Evolutionary conservation across 1,140 invertebrate genomes (phyloP).

Genomic region (Medauroidea extradentata): DNA sequence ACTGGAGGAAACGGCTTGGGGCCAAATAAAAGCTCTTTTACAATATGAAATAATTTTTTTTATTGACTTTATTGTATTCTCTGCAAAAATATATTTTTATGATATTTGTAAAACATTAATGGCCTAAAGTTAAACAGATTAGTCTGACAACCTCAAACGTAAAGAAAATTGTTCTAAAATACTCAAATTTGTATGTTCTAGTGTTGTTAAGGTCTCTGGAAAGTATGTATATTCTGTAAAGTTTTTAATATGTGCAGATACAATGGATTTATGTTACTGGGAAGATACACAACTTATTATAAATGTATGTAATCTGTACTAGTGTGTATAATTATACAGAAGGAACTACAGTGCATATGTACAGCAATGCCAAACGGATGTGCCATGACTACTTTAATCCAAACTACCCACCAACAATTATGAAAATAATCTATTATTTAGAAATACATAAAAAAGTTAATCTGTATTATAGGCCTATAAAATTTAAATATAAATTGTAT

Average conservation of each 20-base stretch:
- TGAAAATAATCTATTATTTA: constrained; percentile 1
- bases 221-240: too few species aligned
- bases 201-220: too few species aligned
- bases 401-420: constrained; percentile 3
- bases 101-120: too few species aligned
- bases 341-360: not conserved
- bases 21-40: too few species aligned
- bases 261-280: not conserved
- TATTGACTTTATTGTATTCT: too few species aligned
- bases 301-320: constrained; percentile 1
- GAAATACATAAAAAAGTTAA: not conserved
- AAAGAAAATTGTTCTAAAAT: too few species aligned
- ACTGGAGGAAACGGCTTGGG: too few species aligned
- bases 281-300: not conserved
- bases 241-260: not conserved
- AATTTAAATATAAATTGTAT: not conserved
- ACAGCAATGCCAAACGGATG: not conserved
- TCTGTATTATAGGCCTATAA: constrained; percentile 7
- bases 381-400: not conserved
- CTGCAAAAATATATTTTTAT: too few species aligned
- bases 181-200: too few species aligned
- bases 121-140: too few species aligned
- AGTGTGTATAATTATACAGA: not conserved
- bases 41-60: too few species aligned
- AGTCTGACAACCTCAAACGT: too few species aligned